Base-by-base conservation (phyloP, 2,797 vertebrate genomes). In the Spheniscus humboldti region DNA sequence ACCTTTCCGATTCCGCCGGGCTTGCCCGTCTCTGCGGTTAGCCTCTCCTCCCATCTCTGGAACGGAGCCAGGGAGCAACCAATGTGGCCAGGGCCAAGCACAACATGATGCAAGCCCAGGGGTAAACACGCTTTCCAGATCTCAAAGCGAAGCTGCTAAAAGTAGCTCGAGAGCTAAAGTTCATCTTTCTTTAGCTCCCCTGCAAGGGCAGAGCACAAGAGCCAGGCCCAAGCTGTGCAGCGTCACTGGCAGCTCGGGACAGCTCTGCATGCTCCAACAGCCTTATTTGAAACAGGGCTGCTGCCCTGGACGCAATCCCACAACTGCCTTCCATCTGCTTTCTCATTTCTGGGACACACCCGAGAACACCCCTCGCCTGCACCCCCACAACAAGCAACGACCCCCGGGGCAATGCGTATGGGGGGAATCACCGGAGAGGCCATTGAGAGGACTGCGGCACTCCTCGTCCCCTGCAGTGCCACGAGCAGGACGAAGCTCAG, bases 351-450 rank as follows among this genome's bases (percentile, higher is more conserved):
- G 43, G 10, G 43, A 37, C 1, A 2, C 24, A 7, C 25, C 30
- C 3, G 69, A 11, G 37, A 50, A 59, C 31, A 28, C 2, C 28
- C 18, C 77, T 15, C 12, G 1, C 1, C 1, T 13, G 10, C 4
- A 2, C 2, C 41, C 35, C 53, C 33, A 35, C 20, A 7, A 22
- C 10, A 12, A 41, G 45, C 15, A 45, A 6, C 0, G 1, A 47
- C 9, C 35, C 27, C 37, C 0, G 0, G 28, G 19, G 7, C 20
- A 68, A 9, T 0, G 0, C 0, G 1, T 11, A 31, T 1, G 0
- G 59, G 27, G 28, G 20, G 3, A 71, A 17, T 20, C 39, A n/a
- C 78, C 3, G 1, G 9, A 35, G 68, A 39, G 23, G 13, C 18
- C 19, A 18, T 6, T 2, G 27, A 6, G 47, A 33, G 20, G 17